Percentiles rank a stretch among this genome's conserved stretches.
Evolutionary conservation across 1,140 invertebrate genomes (phyloP).

Genomic region (Trinorchestia longiramus): DNA sequence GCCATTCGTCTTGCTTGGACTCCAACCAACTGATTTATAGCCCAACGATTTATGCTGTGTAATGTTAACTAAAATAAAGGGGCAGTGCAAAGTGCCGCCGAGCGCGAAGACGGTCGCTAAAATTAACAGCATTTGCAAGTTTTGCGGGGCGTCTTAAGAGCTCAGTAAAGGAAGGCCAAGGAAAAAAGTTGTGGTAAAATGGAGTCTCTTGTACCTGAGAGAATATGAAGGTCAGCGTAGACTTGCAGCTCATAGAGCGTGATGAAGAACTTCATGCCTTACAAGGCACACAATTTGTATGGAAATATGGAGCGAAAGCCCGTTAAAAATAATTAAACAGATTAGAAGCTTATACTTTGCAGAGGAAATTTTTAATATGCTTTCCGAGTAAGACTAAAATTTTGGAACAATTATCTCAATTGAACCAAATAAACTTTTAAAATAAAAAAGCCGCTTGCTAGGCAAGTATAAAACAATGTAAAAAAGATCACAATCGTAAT

Average conservation of each 20-base stretch:
- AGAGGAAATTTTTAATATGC: background rate
- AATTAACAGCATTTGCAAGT: slow-evolving; percentile 47
- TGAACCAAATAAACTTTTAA: background rate
- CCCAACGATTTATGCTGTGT: slow-evolving; percentile 55
- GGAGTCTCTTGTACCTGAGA: background rate
- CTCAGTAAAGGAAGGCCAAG: background rate
- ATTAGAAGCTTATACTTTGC: background rate
- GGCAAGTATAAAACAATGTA: background rate
- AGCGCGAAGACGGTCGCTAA: slow-evolving; percentile 34
- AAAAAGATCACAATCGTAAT: background rate
- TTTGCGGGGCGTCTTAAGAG: background rate
- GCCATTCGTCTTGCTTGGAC: slow-evolving; percentile 52
- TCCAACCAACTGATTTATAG: slow-evolving; percentile 55
- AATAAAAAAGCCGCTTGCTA: background rate
- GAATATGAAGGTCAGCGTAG: background rate
- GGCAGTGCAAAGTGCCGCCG: slow-evolving; percentile 30
- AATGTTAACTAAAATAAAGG: slow-evolving; percentile 55
- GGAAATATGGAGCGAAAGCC: background rate
- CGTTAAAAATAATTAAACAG: background rate
- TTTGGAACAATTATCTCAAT: background rate
- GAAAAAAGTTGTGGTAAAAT: background rate
- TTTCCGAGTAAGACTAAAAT: background rate
- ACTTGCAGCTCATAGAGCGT: background rate
- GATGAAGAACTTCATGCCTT: background rate
- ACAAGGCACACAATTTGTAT: background rate